Base-by-base conservation (phyloP, 2,797 vertebrate species). In the Chlorospingus semifuscus region DNA sequence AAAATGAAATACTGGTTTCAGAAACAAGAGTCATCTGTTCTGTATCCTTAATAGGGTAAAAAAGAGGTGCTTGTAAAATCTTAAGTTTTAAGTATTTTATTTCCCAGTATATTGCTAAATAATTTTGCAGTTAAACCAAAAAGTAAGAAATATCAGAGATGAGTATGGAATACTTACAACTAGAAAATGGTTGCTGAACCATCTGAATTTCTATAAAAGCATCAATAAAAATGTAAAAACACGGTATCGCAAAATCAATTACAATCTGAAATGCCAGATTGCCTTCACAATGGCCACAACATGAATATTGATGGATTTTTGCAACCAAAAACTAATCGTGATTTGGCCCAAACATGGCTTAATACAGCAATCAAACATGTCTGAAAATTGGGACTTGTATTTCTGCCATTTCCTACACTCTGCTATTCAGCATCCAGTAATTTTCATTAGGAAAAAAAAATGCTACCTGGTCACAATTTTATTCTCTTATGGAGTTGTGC, bases 61-160 rank as follows among this genome's bases (percentile, higher is more conserved):
- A 96, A 94, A 93, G 57, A 94, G 34, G 72, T 95, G 79, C 57
- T 68, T 83, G 56, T 91, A 94, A 92, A 94, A 91, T 56, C 49
- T 70, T 61, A 55, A 53, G 34, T 92, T 95, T 93, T 77, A 76
- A 87, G 37, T 68, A 90, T 29, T 97, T 97, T 96, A 94, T 96
- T 97, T 96, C 89, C 93, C 65, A 94, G 65, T 53, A 87, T 68
- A 96, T 84, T 91, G 95, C 74, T 90, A 90, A 95, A 78, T 78
- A 71, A 76, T 84, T 91, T 41, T 77, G 83, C 84, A 81, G 66
- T 93, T 81, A 93, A 83, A 89, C 36, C 79, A 89, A 92, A 94
- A 91, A 81, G 83, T 71, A 87, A 95, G 86, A 91, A 84, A 60
- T 72, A 90, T 49, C 94, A 94, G 57, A 82, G 47, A 89, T 75